Base-by-base conservation (phyloP, 2,888 invertebrate genomes). In the Spilosoma lubricipeda region DNA sequence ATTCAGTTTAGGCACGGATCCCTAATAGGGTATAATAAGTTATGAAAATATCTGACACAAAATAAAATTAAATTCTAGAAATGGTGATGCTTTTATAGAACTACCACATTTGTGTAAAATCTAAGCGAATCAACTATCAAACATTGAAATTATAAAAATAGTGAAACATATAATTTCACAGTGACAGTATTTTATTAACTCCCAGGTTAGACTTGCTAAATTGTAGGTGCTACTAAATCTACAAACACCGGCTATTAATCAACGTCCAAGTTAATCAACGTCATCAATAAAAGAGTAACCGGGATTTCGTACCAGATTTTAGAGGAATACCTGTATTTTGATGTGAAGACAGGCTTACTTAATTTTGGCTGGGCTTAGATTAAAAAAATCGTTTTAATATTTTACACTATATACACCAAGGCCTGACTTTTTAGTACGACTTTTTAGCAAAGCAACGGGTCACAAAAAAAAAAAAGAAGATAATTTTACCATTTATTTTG, bases 241-340 rank as follows among this genome's bases (percentile, higher is more conserved):
- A 65, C 68, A 71, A 66, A 67, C 48, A 45, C 11, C 0, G n/a
- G 4, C 65, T 59, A 75, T 82, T 76, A 67, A 42, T 82, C 73
- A 70, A 42, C 39, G 76, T 75, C 70, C 8, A 45, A 67, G 48
- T 52, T 76, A 78, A 82, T 82, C 48, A 80, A 74, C 11, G 48
- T 48, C 67, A 80, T 78, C 74, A 82, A 80, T 74, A 77, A 71
- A 71, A 63, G 68, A 65, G 36, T 64, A 56, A 63, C 67, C 65
- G 68, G 68, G 64, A 76, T 65, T 69, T 33, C 30, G 67, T 15
- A 64, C 72, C 30, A 63, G 18, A 30, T 63, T 63, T 63, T 30
- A 63, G 63, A 63, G 63, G 2, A 18, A 30, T 8, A 30, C 30
- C 30, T 30, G 63, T 63, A 8, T 63, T 63, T 18, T 8, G 18